Evolutionary conservation across 2,888 invertebrate genomes (phyloP), one percentile per base, ranked within the genome.

Genomic region (Cancer borealis): DNA sequence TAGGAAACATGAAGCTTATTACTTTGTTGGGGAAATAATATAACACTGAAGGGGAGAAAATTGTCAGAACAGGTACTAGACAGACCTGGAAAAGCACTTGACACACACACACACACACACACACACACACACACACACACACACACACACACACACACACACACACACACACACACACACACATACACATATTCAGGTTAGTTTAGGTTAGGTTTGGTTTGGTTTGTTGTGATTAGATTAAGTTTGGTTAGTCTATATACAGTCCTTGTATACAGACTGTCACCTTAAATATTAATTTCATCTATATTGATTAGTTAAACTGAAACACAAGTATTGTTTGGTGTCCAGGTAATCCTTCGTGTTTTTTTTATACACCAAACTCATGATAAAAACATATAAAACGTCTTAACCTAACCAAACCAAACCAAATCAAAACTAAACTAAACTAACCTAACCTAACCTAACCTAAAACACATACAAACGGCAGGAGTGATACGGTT

Each of bases 111-210:
- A 60, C 60, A 4, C 10, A 60, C 60, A 21, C 60, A 60, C 60
- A 60, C 60, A 60, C 60, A 60, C 60, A 60, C 60, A 60, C 60
- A 60, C 60, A 60, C 60, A 60, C 60, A 60, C 60, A 60, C 60
- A 21, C 21, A 60, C 21, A 60, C 60, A 60, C 60, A 60, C 60
- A 60, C 60, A 60, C 60, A 60, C 60, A 60, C 60, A 60, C 60
- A 60, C 60, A 60, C 60, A 60, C 60, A 60, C 60, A 60, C 60
- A 60, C 60, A 60, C 60, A 60, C 60, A 60, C 60, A 60, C 60
- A 60, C 17, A 60, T 21, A 17, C 17, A 60, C 12, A 14, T 17
- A 17, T 21, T 21, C 39, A 39, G 39, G 39, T 39, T 39, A 39
- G 39, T 39, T 39, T 39, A 39, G 39, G 39, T 39, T 39, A 39